phyloP scores from a whole-genome alignment of 1,140 invertebrate species.

The Listronotus oregonensis region DNA sequence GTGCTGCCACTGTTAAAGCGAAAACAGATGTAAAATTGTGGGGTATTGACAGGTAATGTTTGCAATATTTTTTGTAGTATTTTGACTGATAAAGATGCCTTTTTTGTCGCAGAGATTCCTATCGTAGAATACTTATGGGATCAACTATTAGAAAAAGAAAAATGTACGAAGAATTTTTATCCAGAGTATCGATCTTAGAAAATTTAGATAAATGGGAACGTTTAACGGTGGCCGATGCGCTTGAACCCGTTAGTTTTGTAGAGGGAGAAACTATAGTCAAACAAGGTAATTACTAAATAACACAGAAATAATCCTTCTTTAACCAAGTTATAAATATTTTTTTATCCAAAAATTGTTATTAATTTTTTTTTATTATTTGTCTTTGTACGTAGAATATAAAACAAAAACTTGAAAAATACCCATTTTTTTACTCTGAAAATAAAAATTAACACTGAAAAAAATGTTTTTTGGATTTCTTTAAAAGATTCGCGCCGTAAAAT shows the following conservation, averaged over 20 bases:
- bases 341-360: no score
- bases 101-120: conserved; percentile 76
- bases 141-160: conserved; percentile 98
- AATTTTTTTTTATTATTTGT: no score
- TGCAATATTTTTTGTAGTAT: no score
- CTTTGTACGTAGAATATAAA: no score
- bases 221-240: conserved; percentile 89
- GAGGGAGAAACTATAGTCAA: conserved; percentile 95
- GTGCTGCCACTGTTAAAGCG: conserved; percentile 94
- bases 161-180: conserved; percentile 99
- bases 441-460: no score
- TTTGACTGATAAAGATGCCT: no score
- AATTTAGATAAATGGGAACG: conserved; percentile 99
- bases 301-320: no score
- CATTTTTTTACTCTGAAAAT: no score
- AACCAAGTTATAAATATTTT: no score
- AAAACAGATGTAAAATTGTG: conserved; percentile 96
- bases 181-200: conserved; percentile 95
- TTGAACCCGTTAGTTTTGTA: conserved; percentile 93
- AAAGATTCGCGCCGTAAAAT: no score
- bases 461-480: no score
- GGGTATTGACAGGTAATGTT: conserved; percentile 80
- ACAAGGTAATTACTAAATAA: conserved; percentile 76
- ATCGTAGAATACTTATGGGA: conserved; percentile 97
- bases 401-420: no score